Evolutionary conservation across 2,113 vertebrate species (phyloP).

Genomic region (Rhynchomys soricoides): DNA sequence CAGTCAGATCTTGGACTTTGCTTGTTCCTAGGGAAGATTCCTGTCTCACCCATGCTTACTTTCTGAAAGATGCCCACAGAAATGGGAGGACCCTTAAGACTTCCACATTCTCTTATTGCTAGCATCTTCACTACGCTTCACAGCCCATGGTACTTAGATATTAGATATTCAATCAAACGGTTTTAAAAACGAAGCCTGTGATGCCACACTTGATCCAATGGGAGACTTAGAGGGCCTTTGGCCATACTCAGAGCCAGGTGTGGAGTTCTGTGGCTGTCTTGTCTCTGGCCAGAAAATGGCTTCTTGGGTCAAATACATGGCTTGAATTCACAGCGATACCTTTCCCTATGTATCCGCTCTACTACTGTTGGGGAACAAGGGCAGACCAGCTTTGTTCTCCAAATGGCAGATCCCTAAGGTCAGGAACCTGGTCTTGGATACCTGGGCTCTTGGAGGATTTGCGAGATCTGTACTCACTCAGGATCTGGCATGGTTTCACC

Average conservation of each 20-base stretch:
- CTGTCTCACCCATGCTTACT: neutral
- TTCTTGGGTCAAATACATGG: neutral
- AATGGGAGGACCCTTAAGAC: neutral
- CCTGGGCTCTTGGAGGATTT: neutral
- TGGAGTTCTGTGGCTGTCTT: neutral
- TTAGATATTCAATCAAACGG: neutral
- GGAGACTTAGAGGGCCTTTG: neutral
- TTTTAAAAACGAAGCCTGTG: neutral
- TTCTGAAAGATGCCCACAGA: no score
- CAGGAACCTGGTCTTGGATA: neutral
- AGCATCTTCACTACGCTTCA: neutral
- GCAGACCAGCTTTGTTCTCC: neutral
- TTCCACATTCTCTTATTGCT: neutral
- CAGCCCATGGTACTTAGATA: no score
- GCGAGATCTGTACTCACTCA: neutral
- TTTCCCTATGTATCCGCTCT: neutral
- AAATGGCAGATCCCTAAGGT: neutral
- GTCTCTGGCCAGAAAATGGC: neutral
- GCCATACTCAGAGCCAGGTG: neutral
- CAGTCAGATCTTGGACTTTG: neutral
- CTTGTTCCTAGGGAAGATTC: neutral
- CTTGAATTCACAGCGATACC: neutral
- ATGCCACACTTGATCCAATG: neutral
- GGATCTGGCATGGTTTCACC: neutral
- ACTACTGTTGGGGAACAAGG: neutral